A percentile compares a stretch with the other conserved stretches of the same genome.
These are phyloP conservation scores for Heliconius sara DNA, from an alignment of 2,888 invertebrate genomes.

Conservation along the genomic window DNA sequence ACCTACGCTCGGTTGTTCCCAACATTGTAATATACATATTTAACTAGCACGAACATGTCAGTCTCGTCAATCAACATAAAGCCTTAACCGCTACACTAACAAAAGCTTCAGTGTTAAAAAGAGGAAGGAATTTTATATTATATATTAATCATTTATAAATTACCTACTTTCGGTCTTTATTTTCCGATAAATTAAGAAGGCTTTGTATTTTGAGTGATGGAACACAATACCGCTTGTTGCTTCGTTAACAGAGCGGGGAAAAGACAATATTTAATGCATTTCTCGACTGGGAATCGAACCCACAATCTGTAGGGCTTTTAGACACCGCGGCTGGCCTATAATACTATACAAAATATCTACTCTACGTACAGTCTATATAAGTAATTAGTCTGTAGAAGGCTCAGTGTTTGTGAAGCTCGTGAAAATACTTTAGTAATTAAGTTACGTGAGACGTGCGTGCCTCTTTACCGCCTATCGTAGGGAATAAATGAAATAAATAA, in stretches of 20 bases:
- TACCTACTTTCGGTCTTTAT: too few species aligned
- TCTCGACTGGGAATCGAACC: too few species aligned
- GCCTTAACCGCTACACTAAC: background rate
- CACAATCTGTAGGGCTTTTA: too few species aligned
- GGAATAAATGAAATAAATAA: background rate
- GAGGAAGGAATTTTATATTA: background rate
- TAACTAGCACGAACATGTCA: background rate
- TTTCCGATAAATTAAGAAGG: too few species aligned
- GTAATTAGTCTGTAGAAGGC: conserved; percentile 8
- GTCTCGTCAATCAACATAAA: background rate
- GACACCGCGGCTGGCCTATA: too few species aligned
- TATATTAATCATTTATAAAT: background rate
- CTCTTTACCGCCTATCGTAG: background rate
- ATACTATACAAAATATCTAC: background rate
- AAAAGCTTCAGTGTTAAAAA: background rate
- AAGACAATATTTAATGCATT: too few species aligned
- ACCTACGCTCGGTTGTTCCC: background rate
- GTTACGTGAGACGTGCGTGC: conserved; percentile 1
- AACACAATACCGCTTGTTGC: too few species aligned
- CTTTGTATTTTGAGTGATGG: too few species aligned
- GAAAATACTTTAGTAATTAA: conserved; percentile 9
- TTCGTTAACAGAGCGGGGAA: too few species aligned
- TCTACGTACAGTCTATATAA: background rate
- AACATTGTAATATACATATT: background rate
- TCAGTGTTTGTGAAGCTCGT: conserved; percentile 1